A percentile compares a stretch with the other conserved stretches of the same genome.
Conservation (phyloP, 2,113 vertebrate genomes). For the Oenanthe melanoleuca region DNA sequence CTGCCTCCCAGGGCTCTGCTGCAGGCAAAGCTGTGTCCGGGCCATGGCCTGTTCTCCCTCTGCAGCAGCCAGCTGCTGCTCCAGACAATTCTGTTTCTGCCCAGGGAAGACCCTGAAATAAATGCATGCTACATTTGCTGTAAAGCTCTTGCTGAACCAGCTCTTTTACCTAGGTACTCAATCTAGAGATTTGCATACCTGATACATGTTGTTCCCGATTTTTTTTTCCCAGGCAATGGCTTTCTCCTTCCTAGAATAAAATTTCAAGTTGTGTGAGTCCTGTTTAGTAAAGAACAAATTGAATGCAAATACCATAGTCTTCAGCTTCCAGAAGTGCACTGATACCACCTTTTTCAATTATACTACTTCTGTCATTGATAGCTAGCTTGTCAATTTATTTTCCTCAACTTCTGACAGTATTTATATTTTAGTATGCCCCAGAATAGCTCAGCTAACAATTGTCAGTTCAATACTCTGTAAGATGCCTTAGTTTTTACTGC, state of each 20-base stretch:
- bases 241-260: conserved; percentile 78
- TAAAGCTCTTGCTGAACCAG: background rate
- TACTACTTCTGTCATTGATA: background rate
- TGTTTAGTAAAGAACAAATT: background rate
- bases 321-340: background rate
- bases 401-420: background rate
- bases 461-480: background rate
- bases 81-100: background rate
- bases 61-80: background rate
- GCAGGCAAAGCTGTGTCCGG: background rate
- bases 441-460: conserved; percentile 8
- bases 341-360: background rate
- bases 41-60: background rate
- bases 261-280: background rate
- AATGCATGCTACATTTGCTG: background rate
- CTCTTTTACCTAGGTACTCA: conserved; percentile 82
- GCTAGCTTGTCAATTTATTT: background rate
- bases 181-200: conserved; percentile 85
- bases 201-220: conserved; percentile 81
- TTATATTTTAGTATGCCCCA: conserved; percentile 1
- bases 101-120: background rate
- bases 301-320: background rate
- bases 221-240: conserved; percentile 72
- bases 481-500: background rate
- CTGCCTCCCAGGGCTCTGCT: background rate